Percentiles rank a stretch among this genome's conserved stretches.
phyloP scores from a whole-genome alignment of 2,888 invertebrate genomes.

The Scotopteryx bipunctaria region DNA sequence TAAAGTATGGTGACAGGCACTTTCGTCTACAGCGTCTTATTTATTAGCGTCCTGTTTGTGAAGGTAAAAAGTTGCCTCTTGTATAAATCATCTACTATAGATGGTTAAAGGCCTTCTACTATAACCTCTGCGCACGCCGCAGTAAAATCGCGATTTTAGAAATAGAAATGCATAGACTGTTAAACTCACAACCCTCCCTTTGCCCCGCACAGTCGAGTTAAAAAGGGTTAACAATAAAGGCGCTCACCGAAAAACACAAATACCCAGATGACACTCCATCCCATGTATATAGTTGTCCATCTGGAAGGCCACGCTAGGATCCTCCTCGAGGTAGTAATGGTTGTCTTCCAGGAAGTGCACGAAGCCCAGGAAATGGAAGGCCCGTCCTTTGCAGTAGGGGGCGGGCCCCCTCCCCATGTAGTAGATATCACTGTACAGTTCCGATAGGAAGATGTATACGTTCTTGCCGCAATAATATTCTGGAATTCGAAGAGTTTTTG shows the following conservation, averaged over 20 bases:
- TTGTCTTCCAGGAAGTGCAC: conserved; percentile 69
- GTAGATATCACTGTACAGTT: conserved; percentile 74
- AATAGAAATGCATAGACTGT: too few species aligned
- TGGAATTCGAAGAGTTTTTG: too few species aligned
- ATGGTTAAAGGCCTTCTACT: too few species aligned
- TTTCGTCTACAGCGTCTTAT: too few species aligned
- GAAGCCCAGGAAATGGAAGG: conserved; percentile 73
- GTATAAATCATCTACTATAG: too few species aligned
- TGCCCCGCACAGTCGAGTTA: too few species aligned
- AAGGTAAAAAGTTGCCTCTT: too few species aligned
- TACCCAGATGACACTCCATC: conserved; percentile 66
- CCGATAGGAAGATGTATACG: conserved; percentile 71
- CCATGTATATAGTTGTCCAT: conserved; percentile 75
- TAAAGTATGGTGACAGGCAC: too few species aligned
- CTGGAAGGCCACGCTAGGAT: conserved; percentile 65
- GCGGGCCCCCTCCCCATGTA: conserved; percentile 64
- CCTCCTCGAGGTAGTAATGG: conserved; percentile 68
- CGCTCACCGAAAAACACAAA: conserved; percentile 70
- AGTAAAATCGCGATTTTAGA: too few species aligned
- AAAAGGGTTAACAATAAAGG: not conserved
- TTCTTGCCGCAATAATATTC: conserved; percentile 75
- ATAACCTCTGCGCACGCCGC: too few species aligned
- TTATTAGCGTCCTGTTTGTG: too few species aligned
- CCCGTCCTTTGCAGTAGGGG: conserved; percentile 65
- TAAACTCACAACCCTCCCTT: too few species aligned